Evolutionary conservation across 2,113 vertebrate species (phyloP).

Genomic region (Bubo blakistoni): DNA sequence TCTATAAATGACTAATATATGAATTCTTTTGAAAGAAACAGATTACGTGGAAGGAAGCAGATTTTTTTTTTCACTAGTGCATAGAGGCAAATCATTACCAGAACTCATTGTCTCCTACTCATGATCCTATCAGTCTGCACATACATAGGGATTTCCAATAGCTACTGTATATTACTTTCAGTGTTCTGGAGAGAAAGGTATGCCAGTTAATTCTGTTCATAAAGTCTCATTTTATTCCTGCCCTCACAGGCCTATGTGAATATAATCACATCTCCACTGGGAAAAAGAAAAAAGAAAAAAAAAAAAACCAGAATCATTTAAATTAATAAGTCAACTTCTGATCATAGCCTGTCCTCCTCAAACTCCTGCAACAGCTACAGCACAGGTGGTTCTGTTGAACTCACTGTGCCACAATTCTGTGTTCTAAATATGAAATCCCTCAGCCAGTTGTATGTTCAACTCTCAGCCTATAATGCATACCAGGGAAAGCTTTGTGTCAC

Average conservation of each 20-base stretch:
- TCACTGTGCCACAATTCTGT: no score
- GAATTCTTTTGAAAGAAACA: background rate
- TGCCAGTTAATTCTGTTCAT: background rate
- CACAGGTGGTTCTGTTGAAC: accelerated
- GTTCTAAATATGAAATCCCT: background rate
- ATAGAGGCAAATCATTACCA: background rate
- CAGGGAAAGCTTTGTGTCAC: background rate
- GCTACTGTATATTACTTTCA: background rate
- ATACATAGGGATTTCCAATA: background rate
- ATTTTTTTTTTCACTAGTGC: background rate
- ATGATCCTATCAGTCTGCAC: background rate
- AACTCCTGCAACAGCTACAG: background rate
- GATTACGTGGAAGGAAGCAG: background rate
- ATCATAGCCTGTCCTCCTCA: no score
- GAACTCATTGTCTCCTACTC: background rate
- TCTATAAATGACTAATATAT: background rate
- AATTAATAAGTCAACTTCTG: background rate
- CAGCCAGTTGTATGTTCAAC: background rate
- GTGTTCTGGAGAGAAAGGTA: background rate
- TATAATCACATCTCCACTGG: background rate
- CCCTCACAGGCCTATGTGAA: background rate
- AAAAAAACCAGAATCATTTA: background rate
- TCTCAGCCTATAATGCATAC: accelerated
- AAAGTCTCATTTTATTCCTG: background rate
- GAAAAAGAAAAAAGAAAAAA: background rate